Conservation (phyloP, 1,140 invertebrate genomes). For the Drosophila pseudoobscura region DNA sequence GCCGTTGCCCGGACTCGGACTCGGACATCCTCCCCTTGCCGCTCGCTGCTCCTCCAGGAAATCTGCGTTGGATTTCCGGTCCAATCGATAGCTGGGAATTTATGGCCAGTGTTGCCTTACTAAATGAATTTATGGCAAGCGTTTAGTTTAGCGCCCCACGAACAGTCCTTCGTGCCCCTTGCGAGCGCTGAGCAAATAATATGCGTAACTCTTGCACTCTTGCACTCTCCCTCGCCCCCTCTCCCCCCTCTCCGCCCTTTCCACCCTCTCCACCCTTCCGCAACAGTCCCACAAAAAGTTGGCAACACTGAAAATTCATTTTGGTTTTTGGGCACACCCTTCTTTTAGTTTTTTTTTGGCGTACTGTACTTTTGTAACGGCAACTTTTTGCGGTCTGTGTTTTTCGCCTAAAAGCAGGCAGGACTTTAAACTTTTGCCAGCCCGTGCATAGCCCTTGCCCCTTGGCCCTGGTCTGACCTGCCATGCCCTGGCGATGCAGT, state of each 20-base stretch:
- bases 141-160: constrained; percentile 58
- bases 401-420: constrained; percentile 65
- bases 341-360: constrained; percentile 2
- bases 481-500: constrained; percentile 46
- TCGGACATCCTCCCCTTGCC: not conserved
- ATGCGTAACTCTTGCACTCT: constrained; percentile 58
- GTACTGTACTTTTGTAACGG: not conserved
- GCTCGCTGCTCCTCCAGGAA: not conserved
- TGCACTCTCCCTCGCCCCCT: not conserved
- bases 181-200: constrained; percentile 55
- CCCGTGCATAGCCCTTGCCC: constrained; percentile 14
- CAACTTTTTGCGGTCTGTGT: constrained; percentile 69
- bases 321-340: constrained; percentile 45
- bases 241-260: not conserved
- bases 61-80: constrained; percentile 37
- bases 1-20: not conserved
- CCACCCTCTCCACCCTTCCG: not conserved
- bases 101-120: constrained; percentile 72
- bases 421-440: constrained; percentile 66
- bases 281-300: constrained; percentile 69
- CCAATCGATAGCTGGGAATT: constrained; percentile 73
- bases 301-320: constrained; percentile 80
- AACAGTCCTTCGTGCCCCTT: constrained; percentile 6
- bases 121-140: constrained; percentile 77
- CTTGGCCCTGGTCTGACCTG: not conserved